Base-by-base conservation (phyloP, 1,140 invertebrate species). In the Bombus consobrinus region DNA sequence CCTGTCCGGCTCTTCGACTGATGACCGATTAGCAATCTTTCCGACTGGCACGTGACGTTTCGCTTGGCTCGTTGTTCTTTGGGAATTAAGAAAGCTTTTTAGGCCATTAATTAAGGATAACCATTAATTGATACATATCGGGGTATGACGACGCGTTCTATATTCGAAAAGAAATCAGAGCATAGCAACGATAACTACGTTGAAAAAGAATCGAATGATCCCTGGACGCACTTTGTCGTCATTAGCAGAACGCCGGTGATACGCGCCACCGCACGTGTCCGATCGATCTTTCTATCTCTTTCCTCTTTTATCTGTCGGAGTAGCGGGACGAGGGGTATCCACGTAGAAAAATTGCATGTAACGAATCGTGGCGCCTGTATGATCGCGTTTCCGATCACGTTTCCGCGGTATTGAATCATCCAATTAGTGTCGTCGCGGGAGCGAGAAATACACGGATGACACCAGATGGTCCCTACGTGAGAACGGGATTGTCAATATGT, bases 331-430 rank as follows among this genome's bases (percentile, higher is more conserved):
- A 53, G 82, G 81, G 69, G 81, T 83, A 87, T 34, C 84, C 85
- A 78, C 80, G 85, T 83, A 90, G 88, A 90, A 91, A 90, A 89
- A 90, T 87, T 78, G 80, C 80, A 87, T 89, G 91, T 91, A 93
- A 93, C 89, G 93, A 92, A 92, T 92, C 89, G 87, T 81, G 81
- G 79, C 85, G 85, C 57, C 87, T 76, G 37, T 88, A 83, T 74
- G 81, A 93, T 92, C 87, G 81, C 85, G 81, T 92, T 94, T 93
- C 93, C 89, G 91, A 93, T 93, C 93, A 94, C 93, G 93, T 94
- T 93, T 91, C 84, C 82, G 90, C 90, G 91, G 93, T 94, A 93
- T 93, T 93, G 92, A 93, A 93, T 93, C 92, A 90, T 88, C 83
- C 90, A 91, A 93, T 92, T 93, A 93, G 88, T 81, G 81, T 89